Percentiles rank a stretch among this genome's conserved stretches.
Evolutionary conservation across 1,140 invertebrate species (phyloP).

Genomic region (Contarinia nasturtii): DNA sequence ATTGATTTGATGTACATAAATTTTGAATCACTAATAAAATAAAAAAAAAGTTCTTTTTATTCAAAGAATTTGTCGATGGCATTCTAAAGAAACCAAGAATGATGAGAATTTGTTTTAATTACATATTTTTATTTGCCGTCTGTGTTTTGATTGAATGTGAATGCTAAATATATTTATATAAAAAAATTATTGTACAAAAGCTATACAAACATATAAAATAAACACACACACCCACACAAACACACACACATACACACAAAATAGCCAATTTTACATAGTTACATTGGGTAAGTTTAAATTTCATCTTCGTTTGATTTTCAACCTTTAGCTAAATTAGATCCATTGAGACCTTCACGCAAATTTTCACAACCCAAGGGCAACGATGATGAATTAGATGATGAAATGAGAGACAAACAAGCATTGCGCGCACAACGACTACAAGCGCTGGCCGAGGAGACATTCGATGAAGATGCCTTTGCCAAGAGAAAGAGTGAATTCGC

Average conservation of each 20-base stretch:
- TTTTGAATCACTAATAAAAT: too few relatives aligned
- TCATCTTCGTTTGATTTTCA: not conserved
- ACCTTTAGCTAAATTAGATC: not conserved
- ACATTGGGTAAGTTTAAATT: not conserved
- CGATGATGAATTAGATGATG: too few relatives aligned
- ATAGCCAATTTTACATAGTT: not conserved
- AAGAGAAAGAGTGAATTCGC: too few relatives aligned
- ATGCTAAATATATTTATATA: not conserved
- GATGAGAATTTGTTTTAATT: not conserved
- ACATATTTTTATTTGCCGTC: not conserved
- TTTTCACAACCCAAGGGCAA: too few relatives aligned
- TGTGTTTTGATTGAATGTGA: not conserved
- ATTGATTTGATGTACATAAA: too few relatives aligned
- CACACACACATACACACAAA: too few relatives aligned
- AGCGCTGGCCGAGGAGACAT: too few relatives aligned
- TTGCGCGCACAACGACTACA: too few relatives aligned
- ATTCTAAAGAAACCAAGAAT: not conserved
- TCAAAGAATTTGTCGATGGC: not conserved
- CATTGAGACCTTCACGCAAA: not conserved
- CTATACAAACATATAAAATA: not conserved
- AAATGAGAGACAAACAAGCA: too few relatives aligned
- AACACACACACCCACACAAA: not conserved
- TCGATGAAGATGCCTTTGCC: too few relatives aligned
- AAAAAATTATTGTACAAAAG: not conserved
- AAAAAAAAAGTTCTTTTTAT: not conserved